Evolutionary conservation across 2,113 vertebrate species (phyloP).

Genomic region (Mirounga angustirostris): DNA sequence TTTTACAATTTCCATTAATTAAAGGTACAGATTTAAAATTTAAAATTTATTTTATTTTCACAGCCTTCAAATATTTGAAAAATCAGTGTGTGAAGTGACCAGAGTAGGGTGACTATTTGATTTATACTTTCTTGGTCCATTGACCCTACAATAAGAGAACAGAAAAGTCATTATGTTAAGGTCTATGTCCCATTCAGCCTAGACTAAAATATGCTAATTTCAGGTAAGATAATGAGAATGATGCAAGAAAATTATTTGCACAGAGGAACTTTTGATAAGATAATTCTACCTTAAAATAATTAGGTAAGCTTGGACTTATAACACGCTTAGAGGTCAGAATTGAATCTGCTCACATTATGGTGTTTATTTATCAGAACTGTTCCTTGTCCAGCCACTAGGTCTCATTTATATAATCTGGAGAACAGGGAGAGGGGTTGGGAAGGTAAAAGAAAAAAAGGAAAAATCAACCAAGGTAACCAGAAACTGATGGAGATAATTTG

Average conservation of each 20-base stretch:
- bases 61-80: background rate
- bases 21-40: background rate
- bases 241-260: background rate
- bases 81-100: background rate
- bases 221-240: background rate
- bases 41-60: background rate
- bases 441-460: background rate
- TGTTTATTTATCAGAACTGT: background rate
- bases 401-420: background rate
- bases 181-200: background rate
- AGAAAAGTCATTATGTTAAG: background rate
- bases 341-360: background rate
- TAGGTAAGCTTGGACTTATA: background rate
- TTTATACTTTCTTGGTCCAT: background rate
- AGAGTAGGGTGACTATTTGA: background rate
- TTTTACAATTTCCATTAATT: background rate
- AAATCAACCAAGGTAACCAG: background rate
- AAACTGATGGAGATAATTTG: background rate
- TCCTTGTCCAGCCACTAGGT: background rate
- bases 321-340: background rate
- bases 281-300: slow-evolving; percentile 12
- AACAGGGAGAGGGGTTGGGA: background rate
- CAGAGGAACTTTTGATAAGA: background rate
- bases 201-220: background rate
- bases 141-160: background rate